phyloP scores from a whole-genome alignment of 2,888 invertebrate genomes.

The Synergus laeviventris region DNA sequence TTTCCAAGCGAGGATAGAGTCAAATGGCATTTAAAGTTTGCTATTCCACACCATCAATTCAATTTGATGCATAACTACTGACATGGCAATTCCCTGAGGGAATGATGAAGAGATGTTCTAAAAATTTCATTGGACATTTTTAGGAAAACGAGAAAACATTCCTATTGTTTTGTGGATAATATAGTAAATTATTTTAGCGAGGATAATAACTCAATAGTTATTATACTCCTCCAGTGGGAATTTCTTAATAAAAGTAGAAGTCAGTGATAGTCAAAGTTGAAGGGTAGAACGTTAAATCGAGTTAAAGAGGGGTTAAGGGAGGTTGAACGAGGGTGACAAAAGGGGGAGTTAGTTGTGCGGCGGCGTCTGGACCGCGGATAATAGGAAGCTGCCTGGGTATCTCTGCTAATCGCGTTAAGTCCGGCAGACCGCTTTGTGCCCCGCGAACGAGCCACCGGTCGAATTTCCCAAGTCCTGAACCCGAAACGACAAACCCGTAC shows the following conservation, averaged over 20 bases:
- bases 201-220: background rate
- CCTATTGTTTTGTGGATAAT: no score
- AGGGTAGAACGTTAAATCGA: slow-evolving; percentile 39
- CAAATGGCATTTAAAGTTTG: slow-evolving; percentile 57
- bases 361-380: slow-evolving; percentile 73
- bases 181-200: background rate
- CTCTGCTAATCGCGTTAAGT: slow-evolving; percentile 75
- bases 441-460: slow-evolving; percentile 62
- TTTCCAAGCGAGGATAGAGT: slow-evolving; percentile 19
- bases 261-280: slow-evolving; percentile 44
- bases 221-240: background rate
- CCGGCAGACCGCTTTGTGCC: slow-evolving; percentile 73
- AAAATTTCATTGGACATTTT: background rate
- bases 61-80: slow-evolving; percentile 17
- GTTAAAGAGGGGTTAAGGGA: slow-evolving; percentile 56
- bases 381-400: slow-evolving; percentile 71
- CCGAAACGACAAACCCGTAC: slow-evolving; percentile 46
- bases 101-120: background rate
- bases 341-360: slow-evolving; percentile 56
- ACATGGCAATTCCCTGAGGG: slow-evolving; percentile 42
- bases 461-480: slow-evolving; percentile 68
- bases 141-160: background rate
- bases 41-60: slow-evolving; percentile 41
- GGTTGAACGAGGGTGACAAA: slow-evolving; percentile 35
- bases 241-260: slow-evolving; percentile 37